A percentile compares a stretch with the other conserved stretches of the same genome.
phyloP scores from a whole-genome alignment of 2,797 vertebrate genomes.

The Platalea minor region DNA sequence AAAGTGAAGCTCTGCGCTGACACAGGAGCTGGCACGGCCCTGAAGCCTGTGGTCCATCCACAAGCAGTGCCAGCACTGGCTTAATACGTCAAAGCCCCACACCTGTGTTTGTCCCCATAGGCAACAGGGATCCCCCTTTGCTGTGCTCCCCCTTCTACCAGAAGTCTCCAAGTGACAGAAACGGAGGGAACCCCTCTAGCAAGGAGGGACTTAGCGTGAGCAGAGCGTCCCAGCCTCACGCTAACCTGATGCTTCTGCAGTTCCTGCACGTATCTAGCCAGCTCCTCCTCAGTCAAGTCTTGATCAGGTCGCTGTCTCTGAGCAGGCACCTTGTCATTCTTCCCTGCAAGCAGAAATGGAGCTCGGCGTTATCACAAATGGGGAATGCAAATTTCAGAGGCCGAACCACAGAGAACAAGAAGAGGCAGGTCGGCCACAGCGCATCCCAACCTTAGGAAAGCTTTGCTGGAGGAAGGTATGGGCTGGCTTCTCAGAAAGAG shows the following conservation, averaged over 20 bases:
- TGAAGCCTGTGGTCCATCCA: background rate
- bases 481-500: background rate
- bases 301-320: constrained; percentile 63
- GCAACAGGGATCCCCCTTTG: background rate
- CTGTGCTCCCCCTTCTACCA: background rate
- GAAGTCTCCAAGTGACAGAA: background rate
- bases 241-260: constrained; percentile 97
- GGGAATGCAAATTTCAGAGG: background rate
- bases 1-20: background rate
- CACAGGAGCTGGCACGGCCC: background rate
- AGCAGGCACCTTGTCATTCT: constrained; percentile 79
- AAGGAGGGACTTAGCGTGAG: background rate
- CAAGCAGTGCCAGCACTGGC: background rate
- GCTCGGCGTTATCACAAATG: background rate
- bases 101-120: background rate
- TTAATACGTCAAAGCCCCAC: background rate
- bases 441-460: background rate
- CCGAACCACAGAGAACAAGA: background rate
- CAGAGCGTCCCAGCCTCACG: background rate
- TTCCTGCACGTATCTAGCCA: constrained; percentile 88
- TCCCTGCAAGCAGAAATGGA: constrained; percentile 65
- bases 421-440: background rate
- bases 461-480: background rate
- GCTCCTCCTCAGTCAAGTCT: constrained; percentile 90
- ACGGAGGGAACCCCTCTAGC: background rate